Conservation (phyloP, 1,140 invertebrate species). For the Glossosoma conforme region DNA sequence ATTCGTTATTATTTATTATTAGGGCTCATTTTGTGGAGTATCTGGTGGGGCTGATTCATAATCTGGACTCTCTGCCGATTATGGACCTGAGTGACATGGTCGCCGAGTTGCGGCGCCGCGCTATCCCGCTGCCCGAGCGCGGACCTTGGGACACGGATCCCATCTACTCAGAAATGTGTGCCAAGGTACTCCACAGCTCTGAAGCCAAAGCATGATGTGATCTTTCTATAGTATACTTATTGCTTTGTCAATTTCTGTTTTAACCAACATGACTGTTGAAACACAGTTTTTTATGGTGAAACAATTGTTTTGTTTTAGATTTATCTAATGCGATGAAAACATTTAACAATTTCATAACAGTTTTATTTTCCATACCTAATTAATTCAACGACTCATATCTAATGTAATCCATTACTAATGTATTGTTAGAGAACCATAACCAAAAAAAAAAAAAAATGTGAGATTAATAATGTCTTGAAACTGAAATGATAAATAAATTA, state of each 20-base stretch:
- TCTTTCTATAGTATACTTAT: conserved; percentile 13
- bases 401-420: too few species aligned
- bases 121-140: conserved; percentile 67
- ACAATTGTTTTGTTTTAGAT: conserved; percentile 1
- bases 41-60: conserved; percentile 78
- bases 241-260: conserved; percentile 21
- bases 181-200: conserved; percentile 53
- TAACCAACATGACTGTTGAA: background rate
- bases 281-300: background rate
- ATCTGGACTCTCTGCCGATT: conserved; percentile 81
- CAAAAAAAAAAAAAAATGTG: background rate
- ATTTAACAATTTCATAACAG: too few species aligned
- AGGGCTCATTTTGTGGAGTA: conserved; percentile 95
- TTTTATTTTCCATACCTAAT: too few species aligned
- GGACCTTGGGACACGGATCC: conserved; percentile 62
- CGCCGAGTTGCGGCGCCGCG: conserved; percentile 77
- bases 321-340: too few species aligned
- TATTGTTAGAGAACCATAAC: background rate
- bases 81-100: conserved; percentile 81
- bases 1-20: conserved; percentile 32
- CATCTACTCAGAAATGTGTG: conserved; percentile 63
- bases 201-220: background rate
- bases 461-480: too few species aligned
- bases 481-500: conserved; percentile 1
- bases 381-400: too few species aligned